Percentiles rank a stretch among this genome's conserved stretches.
Evolutionary conservation across 2,888 invertebrate genomes (phyloP).

Genomic region (Penaeus monodon): DNA sequence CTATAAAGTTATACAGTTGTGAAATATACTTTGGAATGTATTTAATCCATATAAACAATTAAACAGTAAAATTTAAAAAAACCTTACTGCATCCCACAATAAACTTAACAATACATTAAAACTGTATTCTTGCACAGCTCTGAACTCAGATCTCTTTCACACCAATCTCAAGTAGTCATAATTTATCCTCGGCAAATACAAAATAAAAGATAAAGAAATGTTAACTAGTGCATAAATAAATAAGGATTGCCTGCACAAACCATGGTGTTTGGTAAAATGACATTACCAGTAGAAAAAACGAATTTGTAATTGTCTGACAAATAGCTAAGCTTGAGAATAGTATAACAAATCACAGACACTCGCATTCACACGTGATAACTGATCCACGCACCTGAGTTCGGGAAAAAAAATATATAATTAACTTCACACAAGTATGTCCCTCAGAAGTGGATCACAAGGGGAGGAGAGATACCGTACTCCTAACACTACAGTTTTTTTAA

Average conservation of each 20-base stretch:
- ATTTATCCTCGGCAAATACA: no score
- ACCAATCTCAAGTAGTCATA: background rate
- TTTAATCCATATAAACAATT: background rate
- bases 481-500: no score
- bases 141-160: slow-evolving; percentile 13
- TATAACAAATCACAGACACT: slow-evolving; percentile 7
- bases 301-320: no score
- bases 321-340: background rate
- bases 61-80: background rate
- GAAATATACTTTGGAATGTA: slow-evolving; percentile 18
- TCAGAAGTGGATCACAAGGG: no score
- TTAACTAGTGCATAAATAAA: slow-evolving; percentile 31
- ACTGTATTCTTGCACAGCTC: slow-evolving; percentile 5
- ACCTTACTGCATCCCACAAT: slow-evolving; percentile 20
- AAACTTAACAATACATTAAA: slow-evolving; percentile 31
- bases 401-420: slow-evolving; percentile 25
- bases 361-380: slow-evolving; percentile 5
- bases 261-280: no score
- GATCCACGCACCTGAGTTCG: slow-evolving; percentile 38
- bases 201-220: background rate
- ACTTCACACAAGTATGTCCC: background rate
- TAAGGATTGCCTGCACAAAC: slow-evolving; percentile 6
- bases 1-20: slow-evolving; percentile 28
- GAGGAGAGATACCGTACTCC: no score
- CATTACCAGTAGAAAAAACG: no score